phyloP scores from a whole-genome alignment of 2,888 invertebrate species.

The Euphydryas editha region DNA sequence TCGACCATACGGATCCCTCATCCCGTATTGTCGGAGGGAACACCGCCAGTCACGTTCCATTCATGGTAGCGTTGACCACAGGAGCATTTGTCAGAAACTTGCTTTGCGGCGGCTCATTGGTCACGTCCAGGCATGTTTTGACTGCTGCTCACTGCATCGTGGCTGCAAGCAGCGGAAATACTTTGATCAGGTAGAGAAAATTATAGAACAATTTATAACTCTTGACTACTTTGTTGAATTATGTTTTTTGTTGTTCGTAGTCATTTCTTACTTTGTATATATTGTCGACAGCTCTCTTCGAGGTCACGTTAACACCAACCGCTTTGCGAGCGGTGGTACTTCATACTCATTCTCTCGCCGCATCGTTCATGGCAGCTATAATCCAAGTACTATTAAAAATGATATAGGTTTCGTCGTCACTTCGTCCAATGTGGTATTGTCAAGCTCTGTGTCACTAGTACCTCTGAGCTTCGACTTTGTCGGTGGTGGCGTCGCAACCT shows the following conservation, averaged over 20 bases:
- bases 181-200: slow-evolving; percentile 35
- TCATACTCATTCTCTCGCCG: slow-evolving; percentile 52
- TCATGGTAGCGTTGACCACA: slow-evolving; percentile 50
- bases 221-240: too few species aligned
- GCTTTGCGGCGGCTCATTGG: slow-evolving; percentile 64
- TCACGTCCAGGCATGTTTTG: slow-evolving; percentile 53
- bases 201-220: neutral
- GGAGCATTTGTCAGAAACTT: slow-evolving; percentile 43
- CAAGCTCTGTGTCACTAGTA: slow-evolving; percentile 31
- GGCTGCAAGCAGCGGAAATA: slow-evolving; percentile 49
- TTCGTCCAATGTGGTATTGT: slow-evolving; percentile 33
- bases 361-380: slow-evolving; percentile 63
- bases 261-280: neutral
- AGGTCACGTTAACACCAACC: slow-evolving; percentile 61
- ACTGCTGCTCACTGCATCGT: slow-evolving; percentile 71
- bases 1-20: slow-evolving; percentile 52
- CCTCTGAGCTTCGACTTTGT: slow-evolving; percentile 42
- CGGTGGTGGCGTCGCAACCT: slow-evolving; percentile 41
- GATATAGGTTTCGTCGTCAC: slow-evolving; percentile 52
- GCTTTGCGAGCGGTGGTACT: slow-evolving; percentile 57
- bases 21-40: slow-evolving; percentile 65
- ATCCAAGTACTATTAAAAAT: slow-evolving; percentile 48
- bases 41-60: slow-evolving; percentile 58
- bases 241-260: too few species aligned
- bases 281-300: slow-evolving; percentile 53